A percentile compares a stretch with the other conserved stretches of the same genome.
Conservation (phyloP, 2,888 invertebrate genomes). For the Euspilapteryx auroguttella region DNA sequence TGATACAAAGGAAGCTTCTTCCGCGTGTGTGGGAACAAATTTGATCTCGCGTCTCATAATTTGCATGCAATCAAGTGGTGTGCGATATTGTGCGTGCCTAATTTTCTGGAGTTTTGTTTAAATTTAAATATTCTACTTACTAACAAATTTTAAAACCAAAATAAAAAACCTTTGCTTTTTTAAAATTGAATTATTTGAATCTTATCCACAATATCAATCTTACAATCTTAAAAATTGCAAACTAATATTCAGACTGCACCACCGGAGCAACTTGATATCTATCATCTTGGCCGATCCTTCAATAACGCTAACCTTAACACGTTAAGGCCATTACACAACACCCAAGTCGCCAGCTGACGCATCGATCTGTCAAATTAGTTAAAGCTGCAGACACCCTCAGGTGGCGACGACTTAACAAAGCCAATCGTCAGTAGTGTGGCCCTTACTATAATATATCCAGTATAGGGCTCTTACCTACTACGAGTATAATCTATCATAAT, state of each 20-base stretch:
- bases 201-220: too few species aligned
- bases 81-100: conserved; percentile 11
- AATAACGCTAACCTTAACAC: conserved; percentile 2
- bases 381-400: conserved; percentile 32
- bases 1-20: conserved; percentile 17
- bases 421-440: conserved; percentile 41
- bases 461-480: too few species aligned
- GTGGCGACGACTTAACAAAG: conserved; percentile 49
- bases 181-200: too few species aligned
- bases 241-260: too few species aligned
- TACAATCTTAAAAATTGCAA: too few species aligned
- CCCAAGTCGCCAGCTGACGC: conserved; percentile 11
- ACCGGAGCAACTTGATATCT: too few species aligned
- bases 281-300: too few species aligned
- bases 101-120: neutral
- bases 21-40: conserved; percentile 15
- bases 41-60: conserved; percentile 26
- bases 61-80: conserved; percentile 37
- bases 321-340: conserved; percentile 2
- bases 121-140: conserved; percentile 5
- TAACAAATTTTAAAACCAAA: too few species aligned
- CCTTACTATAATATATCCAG: too few species aligned
- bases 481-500: conserved; percentile 59
- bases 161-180: too few species aligned
- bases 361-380: conserved; percentile 58